These are phyloP conservation scores for Chironex yamaguchii DNA, from an alignment of 30 jellyfish, hydroid and myxozoan genomes.

Conservation along the genomic window DNA sequence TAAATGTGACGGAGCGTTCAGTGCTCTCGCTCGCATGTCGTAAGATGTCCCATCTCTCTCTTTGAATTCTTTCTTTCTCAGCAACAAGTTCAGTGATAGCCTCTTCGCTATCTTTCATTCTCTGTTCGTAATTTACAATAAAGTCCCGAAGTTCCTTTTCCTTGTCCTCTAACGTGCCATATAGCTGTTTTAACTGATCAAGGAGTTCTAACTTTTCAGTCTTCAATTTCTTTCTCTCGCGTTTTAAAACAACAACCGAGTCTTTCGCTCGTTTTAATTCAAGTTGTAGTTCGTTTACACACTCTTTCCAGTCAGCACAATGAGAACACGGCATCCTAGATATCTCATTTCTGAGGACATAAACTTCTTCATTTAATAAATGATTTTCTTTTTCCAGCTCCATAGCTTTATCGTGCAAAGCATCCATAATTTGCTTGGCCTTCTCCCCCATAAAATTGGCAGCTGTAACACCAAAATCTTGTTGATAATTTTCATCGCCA, in stretches of 20 bases:
- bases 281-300: neutral
- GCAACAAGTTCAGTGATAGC: slow-evolving; percentile 54
- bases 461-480: neutral
- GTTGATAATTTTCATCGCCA: neutral
- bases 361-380: slow-evolving; percentile 6
- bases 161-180: slow-evolving; percentile 80
- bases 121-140: slow-evolving; percentile 76
- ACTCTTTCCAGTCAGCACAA: neutral
- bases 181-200: slow-evolving; percentile 76
- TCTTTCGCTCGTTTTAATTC: slow-evolving; percentile 62
- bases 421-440: neutral
- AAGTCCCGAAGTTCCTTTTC: slow-evolving; percentile 80
- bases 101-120: slow-evolving; percentile 84
- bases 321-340: neutral
- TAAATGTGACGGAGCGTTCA: slow-evolving; percentile 73
- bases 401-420: slow-evolving; percentile 2
- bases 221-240: slow-evolving; percentile 64
- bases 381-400: slow-evolving; percentile 7
- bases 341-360: neutral
- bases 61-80: slow-evolving; percentile 71
- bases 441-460: neutral
- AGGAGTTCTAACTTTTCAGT: slow-evolving; percentile 78
- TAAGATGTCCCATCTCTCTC: slow-evolving; percentile 74
- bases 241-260: slow-evolving; percentile 5
- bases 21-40: slow-evolving; percentile 67